These are phyloP conservation scores for Heliconius melpomene DNA, from an alignment of 1,140 invertebrate genomes.

Conservation along the genomic window DNA sequence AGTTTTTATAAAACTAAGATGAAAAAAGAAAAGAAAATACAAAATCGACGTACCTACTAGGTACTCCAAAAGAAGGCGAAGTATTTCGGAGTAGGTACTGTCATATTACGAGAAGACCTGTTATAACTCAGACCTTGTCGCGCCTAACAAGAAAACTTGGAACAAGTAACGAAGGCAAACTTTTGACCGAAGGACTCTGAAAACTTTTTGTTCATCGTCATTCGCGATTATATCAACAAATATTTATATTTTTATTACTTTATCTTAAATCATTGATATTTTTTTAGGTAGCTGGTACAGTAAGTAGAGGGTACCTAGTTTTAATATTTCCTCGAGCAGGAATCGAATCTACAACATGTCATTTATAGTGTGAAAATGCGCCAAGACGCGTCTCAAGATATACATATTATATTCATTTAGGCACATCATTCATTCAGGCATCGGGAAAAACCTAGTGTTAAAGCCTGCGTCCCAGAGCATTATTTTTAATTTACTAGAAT, in stretches of 20 bases:
- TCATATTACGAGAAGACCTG: constrained; percentile 31
- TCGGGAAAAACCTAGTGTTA: too few relatives aligned
- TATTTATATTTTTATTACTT: not conserved
- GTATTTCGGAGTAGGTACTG: constrained; percentile 19
- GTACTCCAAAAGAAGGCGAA: not conserved
- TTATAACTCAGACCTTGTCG: constrained; percentile 38
- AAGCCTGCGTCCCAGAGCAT: too few relatives aligned
- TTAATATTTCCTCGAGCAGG: too few relatives aligned
- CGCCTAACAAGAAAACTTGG: constrained; percentile 39
- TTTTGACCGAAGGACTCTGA: constrained; percentile 19
- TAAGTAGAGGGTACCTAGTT: too few relatives aligned
- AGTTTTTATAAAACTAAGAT: not conserved
- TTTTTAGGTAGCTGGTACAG: too few relatives aligned
- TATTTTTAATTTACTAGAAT: too few relatives aligned
- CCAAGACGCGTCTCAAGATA: too few relatives aligned
- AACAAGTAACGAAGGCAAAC: constrained; percentile 25
- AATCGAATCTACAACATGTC: too few relatives aligned
- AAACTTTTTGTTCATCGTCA: constrained; percentile 31
- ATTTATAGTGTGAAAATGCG: too few relatives aligned
- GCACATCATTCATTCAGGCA: too few relatives aligned
- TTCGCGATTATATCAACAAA: constrained; percentile 20
- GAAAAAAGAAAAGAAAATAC: not conserved
- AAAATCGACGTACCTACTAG: not conserved
- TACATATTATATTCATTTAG: too few relatives aligned
- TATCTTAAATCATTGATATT: not conserved